Evolutionary conservation across 2,888 invertebrate species (phyloP).

Genomic region (Nysson spinosus): DNA sequence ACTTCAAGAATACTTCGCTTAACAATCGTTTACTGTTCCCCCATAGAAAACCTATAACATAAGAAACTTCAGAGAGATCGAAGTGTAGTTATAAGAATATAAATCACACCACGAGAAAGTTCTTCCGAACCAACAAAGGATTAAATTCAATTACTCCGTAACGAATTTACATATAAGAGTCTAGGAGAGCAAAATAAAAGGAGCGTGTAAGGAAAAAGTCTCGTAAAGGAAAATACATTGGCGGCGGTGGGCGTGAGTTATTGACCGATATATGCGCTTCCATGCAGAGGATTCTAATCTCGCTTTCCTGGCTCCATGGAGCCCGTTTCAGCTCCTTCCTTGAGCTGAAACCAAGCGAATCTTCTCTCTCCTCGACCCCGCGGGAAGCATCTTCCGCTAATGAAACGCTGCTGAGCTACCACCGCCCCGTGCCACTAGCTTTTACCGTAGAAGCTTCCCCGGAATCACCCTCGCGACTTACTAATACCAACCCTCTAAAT

Average conservation of each 20-base stretch:
- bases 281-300: conserved; percentile 74
- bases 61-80: too few species aligned
- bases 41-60: too few species aligned
- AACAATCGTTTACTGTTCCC: too few species aligned
- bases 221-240: conserved; percentile 52
- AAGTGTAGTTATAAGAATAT: too few species aligned
- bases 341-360: conserved; percentile 32
- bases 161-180: conserved; percentile 39
- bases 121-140: background rate
- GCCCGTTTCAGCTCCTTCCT: conserved; percentile 61
- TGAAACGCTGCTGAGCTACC: conserved; percentile 77
- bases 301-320: conserved; percentile 62
- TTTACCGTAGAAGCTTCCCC: conserved; percentile 60
- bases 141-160: conserved; percentile 23
- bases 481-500: conserved; percentile 49
- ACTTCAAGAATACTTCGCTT: too few species aligned
- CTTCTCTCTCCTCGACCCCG: conserved; percentile 50
- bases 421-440: conserved; percentile 73
- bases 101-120: too few species aligned
- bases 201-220: conserved; percentile 37
- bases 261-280: conserved; percentile 65
- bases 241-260: conserved; percentile 59
- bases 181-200: conserved; percentile 16
- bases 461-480: conserved; percentile 63
- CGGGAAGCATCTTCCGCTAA: conserved; percentile 76